phyloP scores from a whole-genome alignment of 2,113 vertebrate species.

The Anguilla rostrata region DNA sequence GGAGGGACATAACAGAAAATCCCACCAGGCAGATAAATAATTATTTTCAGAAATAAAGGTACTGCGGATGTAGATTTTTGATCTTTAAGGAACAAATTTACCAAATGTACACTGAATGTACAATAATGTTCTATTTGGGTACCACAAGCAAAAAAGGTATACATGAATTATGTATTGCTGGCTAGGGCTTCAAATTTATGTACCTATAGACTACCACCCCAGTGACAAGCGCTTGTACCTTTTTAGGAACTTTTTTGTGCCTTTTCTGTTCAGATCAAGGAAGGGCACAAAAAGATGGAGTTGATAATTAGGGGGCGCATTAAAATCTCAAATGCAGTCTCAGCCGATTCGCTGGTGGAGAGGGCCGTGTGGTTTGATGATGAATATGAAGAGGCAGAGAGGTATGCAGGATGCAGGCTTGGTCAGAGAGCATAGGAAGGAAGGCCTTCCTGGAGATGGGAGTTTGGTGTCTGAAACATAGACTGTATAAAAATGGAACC shows the following conservation, averaged over 20 bases:
- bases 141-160: too few species aligned
- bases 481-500: too few species aligned
- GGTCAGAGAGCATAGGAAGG: not conserved
- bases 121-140: too few species aligned
- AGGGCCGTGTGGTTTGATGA: constrained; percentile 3
- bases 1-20: too few species aligned
- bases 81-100: too few species aligned
- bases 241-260: too few species aligned
- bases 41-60: not conserved
- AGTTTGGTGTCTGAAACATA: not conserved
- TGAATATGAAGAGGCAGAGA: not conserved
- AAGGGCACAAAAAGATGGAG: constrained; percentile 53
- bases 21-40: too few species aligned
- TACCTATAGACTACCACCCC: too few species aligned
- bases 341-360: not conserved
- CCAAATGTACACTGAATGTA: too few species aligned
- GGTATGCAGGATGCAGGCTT: not conserved
- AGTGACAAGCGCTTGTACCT: too few species aligned
- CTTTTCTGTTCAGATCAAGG: not conserved
- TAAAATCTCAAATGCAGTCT: constrained; percentile 18
- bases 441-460: not conserved
- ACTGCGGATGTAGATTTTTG: not conserved
- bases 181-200: too few species aligned
- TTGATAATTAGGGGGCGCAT: constrained; percentile 42
- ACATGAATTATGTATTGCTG: too few species aligned